Evolutionary conservation across 2,113 vertebrate genomes (phyloP).

Genomic region (Cochlearius cochlearius): DNA sequence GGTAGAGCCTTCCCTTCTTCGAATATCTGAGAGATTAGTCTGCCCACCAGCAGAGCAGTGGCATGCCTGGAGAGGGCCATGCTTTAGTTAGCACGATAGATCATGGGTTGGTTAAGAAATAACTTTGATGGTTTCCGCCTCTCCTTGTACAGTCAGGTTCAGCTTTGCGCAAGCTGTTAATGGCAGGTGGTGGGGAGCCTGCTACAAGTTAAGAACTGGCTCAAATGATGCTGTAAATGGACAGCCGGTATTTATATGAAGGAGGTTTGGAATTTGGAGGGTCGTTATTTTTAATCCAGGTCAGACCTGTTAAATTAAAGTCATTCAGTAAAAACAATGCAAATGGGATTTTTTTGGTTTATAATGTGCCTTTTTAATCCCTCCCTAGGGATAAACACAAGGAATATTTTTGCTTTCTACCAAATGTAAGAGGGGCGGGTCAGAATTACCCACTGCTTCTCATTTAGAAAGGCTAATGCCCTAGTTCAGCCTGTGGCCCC

Average conservation of each 20-base stretch:
- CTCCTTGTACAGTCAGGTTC: not conserved
- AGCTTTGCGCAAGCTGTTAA: not conserved
- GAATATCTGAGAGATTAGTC: not conserved
- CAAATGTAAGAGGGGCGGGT: rapidly evolving
- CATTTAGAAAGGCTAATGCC: not conserved
- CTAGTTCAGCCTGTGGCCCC: not conserved
- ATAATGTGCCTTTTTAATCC: not conserved
- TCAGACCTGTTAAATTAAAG: not conserved
- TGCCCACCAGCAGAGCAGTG: not conserved
- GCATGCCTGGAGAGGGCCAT: not conserved
- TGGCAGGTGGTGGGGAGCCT: not conserved
- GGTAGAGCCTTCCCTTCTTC: not conserved
- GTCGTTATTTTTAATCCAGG: not conserved
- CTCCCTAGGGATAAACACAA: not conserved
- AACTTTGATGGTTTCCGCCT: not conserved
- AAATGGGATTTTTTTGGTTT: not conserved
- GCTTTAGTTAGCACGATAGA: not conserved
- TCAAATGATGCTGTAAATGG: not conserved
- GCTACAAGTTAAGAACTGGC: not conserved
- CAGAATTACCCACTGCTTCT: not conserved
- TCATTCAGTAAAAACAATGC: not conserved
- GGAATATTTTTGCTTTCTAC: not conserved
- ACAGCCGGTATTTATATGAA: not conserved
- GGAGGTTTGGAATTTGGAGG: not conserved
- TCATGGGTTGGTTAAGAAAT: not conserved